Evolutionary conservation across 2,113 vertebrate genomes (phyloP).

Genomic region (Prinia subflava): DNA sequence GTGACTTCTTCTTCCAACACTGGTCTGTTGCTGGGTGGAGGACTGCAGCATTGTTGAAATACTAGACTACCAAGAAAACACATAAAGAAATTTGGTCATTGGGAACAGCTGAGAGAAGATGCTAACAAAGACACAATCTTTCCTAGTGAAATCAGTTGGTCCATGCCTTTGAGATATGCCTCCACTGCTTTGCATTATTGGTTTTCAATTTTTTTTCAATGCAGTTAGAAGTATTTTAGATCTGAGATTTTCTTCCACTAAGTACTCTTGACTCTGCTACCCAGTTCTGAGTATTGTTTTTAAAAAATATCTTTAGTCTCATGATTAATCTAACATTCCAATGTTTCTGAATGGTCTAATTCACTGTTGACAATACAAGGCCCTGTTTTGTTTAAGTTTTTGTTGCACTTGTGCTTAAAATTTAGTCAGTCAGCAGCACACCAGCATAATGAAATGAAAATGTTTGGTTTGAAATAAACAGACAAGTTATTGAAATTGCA

Average conservation of each 20-base stretch:
- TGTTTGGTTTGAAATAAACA: conserved; percentile 24
- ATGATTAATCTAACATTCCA: conserved; percentile 50
- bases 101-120: neutral
- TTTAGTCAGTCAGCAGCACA: conserved; percentile 12
- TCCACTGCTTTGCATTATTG: neutral
- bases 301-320: neutral
- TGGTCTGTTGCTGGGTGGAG: neutral
- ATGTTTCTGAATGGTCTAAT: conserved; percentile 58
- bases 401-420: conserved; percentile 27
- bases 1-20: neutral
- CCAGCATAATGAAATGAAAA: conserved; percentile 11
- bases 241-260: neutral
- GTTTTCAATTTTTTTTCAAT: neutral
- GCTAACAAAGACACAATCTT: neutral
- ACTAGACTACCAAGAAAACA: neutral
- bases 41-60: neutral
- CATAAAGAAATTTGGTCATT: neutral
- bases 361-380: conserved; percentile 11
- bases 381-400: conserved; percentile 27
- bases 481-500: neutral
- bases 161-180: neutral
- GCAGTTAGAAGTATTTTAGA: neutral
- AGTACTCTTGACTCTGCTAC: neutral
- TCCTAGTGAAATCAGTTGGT: neutral
- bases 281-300: neutral